phyloP scores from a whole-genome alignment of 1,140 invertebrate genomes.

The Rhagoletis zephyria region DNA sequence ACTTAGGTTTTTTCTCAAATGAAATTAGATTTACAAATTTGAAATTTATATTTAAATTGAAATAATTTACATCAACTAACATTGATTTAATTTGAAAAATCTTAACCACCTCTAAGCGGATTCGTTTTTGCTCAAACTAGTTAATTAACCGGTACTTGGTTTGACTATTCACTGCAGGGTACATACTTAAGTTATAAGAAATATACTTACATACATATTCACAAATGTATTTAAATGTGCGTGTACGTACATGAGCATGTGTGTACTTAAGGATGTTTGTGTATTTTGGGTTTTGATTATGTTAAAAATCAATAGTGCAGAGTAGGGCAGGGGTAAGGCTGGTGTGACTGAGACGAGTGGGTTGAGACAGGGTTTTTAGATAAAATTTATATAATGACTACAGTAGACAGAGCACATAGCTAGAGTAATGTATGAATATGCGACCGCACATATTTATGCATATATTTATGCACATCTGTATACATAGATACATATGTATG shows the following conservation, averaged over 20 bases:
- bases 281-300: constrained; percentile 71
- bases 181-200: constrained; percentile 3
- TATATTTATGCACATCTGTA: background rate
- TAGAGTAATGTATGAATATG: background rate
- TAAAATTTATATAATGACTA: constrained; percentile 22
- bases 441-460: background rate
- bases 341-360: background rate
- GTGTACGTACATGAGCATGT: background rate
- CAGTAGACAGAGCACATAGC: background rate
- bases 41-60: too few relatives aligned
- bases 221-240: too few relatives aligned
- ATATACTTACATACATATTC: background rate
- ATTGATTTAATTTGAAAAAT: too few relatives aligned
- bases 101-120: too few relatives aligned
- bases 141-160: too few relatives aligned
- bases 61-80: too few relatives aligned
- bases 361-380: constrained; percentile 60
- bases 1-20: too few relatives aligned
- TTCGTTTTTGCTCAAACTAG: too few relatives aligned
- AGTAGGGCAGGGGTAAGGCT: constrained; percentile 59
- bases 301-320: constrained; percentile 73
- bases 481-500: background rate
- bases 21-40: too few relatives aligned
- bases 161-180: background rate
- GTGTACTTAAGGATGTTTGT: constrained; percentile 39